Conservation (phyloP, 2,888 invertebrate species). For the Masnerella sp. region DNA sequence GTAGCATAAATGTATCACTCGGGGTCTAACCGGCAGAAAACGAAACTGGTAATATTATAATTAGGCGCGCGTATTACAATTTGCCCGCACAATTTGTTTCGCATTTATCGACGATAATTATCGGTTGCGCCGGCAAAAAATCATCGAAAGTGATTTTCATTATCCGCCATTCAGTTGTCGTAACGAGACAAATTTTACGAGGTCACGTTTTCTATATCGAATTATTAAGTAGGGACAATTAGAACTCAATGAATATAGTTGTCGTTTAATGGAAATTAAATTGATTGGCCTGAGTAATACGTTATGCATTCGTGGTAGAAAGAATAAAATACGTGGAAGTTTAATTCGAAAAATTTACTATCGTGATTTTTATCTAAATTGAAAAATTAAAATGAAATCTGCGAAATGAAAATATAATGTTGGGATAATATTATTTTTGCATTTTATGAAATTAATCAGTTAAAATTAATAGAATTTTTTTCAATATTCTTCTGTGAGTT, state of each 20-base stretch:
- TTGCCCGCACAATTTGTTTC: constrained; percentile 29
- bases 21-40: constrained; percentile 32
- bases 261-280: too few relatives aligned
- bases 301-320: too few relatives aligned
- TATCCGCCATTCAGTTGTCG: constrained; percentile 2
- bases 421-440: too few relatives aligned
- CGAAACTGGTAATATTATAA: constrained; percentile 49
- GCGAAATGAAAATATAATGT: too few relatives aligned
- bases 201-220: background rate
- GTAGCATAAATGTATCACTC: constrained; percentile 33
- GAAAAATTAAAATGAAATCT: too few relatives aligned
- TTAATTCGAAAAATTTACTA: too few relatives aligned
- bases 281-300: too few relatives aligned
- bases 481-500: too few relatives aligned
- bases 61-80: constrained; percentile 34
- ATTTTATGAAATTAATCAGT: too few relatives aligned
- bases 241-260: background rate
- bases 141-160: background rate
- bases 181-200: constrained; percentile 17
- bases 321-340: too few relatives aligned
- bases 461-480: too few relatives aligned
- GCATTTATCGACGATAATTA: constrained; percentile 27
- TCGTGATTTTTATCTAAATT: too few relatives aligned
- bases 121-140: constrained; percentile 9
- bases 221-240: background rate